Percentiles rank a stretch among this genome's conserved stretches.
These are phyloP conservation scores for Holacanthus passer DNA, from an alignment of 2,113 vertebrate species.

Conservation along the genomic window DNA sequence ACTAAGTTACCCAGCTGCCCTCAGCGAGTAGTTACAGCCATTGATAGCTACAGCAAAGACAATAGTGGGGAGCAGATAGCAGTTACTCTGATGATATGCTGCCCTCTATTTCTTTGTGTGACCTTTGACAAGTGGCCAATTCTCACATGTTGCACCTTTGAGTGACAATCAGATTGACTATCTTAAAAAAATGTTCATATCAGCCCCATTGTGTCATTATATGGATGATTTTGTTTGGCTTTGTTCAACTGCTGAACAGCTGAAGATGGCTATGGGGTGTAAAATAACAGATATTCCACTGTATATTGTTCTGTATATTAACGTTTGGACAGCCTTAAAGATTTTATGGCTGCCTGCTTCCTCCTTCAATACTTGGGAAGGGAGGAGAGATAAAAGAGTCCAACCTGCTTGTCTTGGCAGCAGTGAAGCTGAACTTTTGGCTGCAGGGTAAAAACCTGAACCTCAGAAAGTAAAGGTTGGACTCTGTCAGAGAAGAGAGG, in stretches of 20 bases:
- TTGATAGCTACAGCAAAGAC: no score
- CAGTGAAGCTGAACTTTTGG: constrained; percentile 16
- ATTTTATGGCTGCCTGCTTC: constrained; percentile 17
- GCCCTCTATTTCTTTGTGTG: no score
- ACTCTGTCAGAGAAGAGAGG: constrained; percentile 11
- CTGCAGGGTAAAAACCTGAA: constrained; percentile 55
- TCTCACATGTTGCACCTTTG: no score
- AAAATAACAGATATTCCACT: constrained; percentile 5
- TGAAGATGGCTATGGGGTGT: background rate
- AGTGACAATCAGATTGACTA: background rate
- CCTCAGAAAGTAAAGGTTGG: constrained; percentile 8
- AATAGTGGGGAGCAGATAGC: no score
- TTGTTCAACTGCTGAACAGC: background rate
- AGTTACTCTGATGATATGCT: no score
- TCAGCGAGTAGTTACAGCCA: no score
- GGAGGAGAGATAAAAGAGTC: background rate
- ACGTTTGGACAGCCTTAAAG: background rate
- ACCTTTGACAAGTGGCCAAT: no score
- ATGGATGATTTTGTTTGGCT: background rate
- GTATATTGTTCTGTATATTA: constrained; percentile 27
- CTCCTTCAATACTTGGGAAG: background rate
- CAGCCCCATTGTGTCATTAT: background rate
- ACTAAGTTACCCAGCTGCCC: no score
- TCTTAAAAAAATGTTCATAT: background rate
- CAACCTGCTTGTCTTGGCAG: constrained; percentile 59